Conservation (phyloP, 2,888 invertebrate species). For the Agonopterix alstromeriana region DNA sequence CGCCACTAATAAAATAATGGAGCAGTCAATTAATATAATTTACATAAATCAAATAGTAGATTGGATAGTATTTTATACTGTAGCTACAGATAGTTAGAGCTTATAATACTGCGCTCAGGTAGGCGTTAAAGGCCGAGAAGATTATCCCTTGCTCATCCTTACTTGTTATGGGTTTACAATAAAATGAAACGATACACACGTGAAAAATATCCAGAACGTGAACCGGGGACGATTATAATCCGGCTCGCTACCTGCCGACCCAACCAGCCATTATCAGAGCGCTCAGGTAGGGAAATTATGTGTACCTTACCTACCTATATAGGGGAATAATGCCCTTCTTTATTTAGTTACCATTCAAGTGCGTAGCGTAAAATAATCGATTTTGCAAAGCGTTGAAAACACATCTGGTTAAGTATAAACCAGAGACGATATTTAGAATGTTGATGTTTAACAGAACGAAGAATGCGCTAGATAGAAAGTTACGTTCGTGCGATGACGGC, state of each 20-base stretch:
- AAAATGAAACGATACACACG: slow-evolving; percentile 4
- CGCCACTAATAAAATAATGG: no score
- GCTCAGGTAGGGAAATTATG: slow-evolving; percentile 57
- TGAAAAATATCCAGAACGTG: slow-evolving; percentile 1
- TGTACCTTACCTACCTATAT: slow-evolving; percentile 31
- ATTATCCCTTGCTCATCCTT: slow-evolving; percentile 4
- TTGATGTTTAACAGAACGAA: no score
- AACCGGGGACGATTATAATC: slow-evolving; percentile 48
- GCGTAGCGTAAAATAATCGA: slow-evolving; percentile 22
- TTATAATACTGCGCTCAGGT: background rate
- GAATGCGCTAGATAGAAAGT: slow-evolving; percentile 6
- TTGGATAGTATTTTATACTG: no score
- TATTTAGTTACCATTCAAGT: slow-evolving; percentile 27
- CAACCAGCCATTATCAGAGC: slow-evolving; percentile 46
- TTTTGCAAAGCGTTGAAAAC: slow-evolving; percentile 4
- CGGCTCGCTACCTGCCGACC: slow-evolving; percentile 54
- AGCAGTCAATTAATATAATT: no score
- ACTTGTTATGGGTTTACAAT: slow-evolving; percentile 5
- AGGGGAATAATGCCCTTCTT: slow-evolving; percentile 29
- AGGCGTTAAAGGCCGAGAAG: slow-evolving; percentile 1
- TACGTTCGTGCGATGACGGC: slow-evolving; percentile 16
- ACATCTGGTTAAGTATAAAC: background rate
- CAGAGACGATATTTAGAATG: background rate
- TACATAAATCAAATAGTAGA: no score
- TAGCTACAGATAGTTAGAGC: no score